Percentiles rank a stretch among this genome's conserved stretches.
These are phyloP conservation scores for Euclidia mi DNA, from an alignment of 2,888 invertebrate species.

Conservation along the genomic window DNA sequence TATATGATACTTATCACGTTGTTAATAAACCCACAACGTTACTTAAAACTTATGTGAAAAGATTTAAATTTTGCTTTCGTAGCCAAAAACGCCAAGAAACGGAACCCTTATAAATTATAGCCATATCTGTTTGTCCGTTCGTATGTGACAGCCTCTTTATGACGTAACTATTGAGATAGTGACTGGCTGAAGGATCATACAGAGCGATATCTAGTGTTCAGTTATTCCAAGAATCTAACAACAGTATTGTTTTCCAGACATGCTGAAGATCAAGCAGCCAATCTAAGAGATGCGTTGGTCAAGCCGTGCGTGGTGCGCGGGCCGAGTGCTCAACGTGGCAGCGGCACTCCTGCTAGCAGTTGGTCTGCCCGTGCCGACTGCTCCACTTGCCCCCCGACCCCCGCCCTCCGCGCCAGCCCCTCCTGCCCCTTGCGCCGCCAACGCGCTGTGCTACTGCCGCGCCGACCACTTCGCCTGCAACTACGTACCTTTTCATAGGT, in stretches of 20 bases:
- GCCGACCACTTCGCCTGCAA: slow-evolving; percentile 74
- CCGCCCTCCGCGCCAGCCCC: slow-evolving; percentile 43
- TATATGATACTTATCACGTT: too few species aligned
- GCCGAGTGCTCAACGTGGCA: slow-evolving; percentile 28
- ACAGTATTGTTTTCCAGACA: neutral
- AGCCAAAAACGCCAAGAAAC: too few species aligned
- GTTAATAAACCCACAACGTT: too few species aligned
- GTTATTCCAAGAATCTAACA: too few species aligned
- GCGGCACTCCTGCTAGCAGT: slow-evolving; percentile 31
- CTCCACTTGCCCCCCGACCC: slow-evolving; percentile 16
- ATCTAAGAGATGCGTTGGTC: slow-evolving; percentile 14
- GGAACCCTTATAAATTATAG: too few species aligned
- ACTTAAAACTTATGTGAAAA: too few species aligned
- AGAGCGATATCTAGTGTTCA: too few species aligned
- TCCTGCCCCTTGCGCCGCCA: slow-evolving; percentile 42
- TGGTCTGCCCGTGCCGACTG: slow-evolving; percentile 40
- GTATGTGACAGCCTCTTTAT: too few species aligned
- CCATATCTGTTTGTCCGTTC: too few species aligned
- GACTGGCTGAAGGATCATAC: too few species aligned
- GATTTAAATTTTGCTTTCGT: too few species aligned
- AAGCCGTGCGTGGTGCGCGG: slow-evolving; percentile 20
- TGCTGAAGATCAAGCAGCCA: neutral
- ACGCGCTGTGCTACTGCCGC: slow-evolving; percentile 70
- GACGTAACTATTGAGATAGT: too few species aligned
- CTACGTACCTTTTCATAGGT: slow-evolving; percentile 73